Conservation (phyloP, 2,113 vertebrate genomes). For the Natator depressus region DNA sequence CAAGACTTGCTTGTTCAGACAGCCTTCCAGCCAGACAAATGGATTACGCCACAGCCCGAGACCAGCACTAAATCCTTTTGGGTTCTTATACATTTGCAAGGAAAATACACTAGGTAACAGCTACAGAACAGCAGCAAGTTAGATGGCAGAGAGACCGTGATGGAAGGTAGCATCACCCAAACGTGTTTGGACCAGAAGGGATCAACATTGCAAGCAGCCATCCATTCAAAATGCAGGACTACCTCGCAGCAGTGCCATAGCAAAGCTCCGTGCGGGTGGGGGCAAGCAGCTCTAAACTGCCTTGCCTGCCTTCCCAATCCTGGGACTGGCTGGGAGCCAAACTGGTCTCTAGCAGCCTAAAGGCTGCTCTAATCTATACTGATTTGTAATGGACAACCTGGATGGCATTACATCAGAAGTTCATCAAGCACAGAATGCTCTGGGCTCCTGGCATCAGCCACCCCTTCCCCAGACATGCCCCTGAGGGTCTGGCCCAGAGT, state of each 20-base stretch:
- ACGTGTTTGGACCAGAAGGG: not conserved
- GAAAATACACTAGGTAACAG: not conserved
- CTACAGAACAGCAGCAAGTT: not conserved
- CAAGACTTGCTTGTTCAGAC: not conserved
- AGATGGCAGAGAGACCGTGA: not conserved
- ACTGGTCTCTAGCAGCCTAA: not conserved
- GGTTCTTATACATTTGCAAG: not conserved
- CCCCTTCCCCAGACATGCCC: too few species aligned
- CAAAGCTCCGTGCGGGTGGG: not conserved
- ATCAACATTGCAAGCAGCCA: fast-evolving
- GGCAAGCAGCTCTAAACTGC: not conserved
- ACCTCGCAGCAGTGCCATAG: fast-evolving
- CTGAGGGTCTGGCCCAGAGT: too few species aligned
- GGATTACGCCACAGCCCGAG: not conserved
- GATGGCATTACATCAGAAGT: not conserved
- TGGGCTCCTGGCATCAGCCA: not conserved
- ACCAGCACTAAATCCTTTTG: not conserved
- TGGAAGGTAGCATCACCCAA: not conserved
- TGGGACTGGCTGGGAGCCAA: not conserved
- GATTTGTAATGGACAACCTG: not conserved
- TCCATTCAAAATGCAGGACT: not conserved
- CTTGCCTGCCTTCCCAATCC: not conserved
- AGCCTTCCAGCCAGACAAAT: not conserved
- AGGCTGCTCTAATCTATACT: not conserved
- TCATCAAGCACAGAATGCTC: fast-evolving